Conservation (phyloP, 2,888 invertebrate genomes). For the Aspidiotus rigidus region DNA sequence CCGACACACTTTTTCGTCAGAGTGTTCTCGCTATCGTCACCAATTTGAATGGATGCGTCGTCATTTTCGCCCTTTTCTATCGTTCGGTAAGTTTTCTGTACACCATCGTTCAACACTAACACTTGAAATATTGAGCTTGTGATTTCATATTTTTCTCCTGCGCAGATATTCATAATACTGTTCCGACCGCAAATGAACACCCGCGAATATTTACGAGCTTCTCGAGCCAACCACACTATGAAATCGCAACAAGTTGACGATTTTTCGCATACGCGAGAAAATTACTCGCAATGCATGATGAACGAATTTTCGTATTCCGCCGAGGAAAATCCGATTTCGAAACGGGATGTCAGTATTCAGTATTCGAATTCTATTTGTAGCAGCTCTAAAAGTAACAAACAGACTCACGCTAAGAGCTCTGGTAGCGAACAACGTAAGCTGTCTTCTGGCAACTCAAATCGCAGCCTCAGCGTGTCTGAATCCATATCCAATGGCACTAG, state of each 20-base stretch:
- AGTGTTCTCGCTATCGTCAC: constrained; percentile 22
- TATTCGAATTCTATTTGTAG: neutral
- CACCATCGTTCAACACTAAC: no score
- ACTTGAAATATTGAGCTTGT: no score
- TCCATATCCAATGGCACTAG: no score
- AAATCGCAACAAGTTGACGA: neutral
- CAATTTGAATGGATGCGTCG: constrained; percentile 23
- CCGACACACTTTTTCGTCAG: constrained; percentile 15
- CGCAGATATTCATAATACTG: neutral
- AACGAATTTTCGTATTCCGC: neutral
- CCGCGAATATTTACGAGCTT: neutral
- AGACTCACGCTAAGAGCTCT: no score
- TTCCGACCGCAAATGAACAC: neutral
- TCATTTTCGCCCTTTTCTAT: constrained; percentile 12
- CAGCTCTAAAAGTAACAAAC: no score
- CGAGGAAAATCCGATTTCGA: neutral
- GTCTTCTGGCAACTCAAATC: no score
- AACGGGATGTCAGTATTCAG: constrained; percentile 2
- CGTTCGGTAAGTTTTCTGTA: constrained; percentile 9
- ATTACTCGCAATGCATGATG: constrained; percentile 1
- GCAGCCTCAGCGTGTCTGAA: no score
- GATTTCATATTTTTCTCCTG: neutral
- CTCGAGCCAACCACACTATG: neutral
- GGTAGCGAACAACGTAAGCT: no score
- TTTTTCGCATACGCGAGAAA: neutral